phyloP scores from a whole-genome alignment of 2,888 invertebrate species.

The Drosophila mayaguana region DNA sequence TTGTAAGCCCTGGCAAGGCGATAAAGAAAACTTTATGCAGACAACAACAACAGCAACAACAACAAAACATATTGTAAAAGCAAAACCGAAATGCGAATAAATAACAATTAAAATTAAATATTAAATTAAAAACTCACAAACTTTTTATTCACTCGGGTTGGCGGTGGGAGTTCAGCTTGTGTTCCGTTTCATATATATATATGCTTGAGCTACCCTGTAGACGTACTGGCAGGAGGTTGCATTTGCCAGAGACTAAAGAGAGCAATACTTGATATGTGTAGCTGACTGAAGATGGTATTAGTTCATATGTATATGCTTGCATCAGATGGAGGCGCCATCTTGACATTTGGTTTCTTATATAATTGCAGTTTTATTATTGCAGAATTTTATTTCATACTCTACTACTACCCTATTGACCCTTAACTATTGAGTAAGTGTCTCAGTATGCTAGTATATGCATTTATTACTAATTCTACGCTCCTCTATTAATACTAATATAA shows the following conservation, averaged over 20 bases:
- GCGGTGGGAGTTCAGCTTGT: neutral
- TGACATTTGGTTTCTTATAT: no score
- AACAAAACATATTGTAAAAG: slow-evolving; percentile 69
- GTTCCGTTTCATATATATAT: neutral
- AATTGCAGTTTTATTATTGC: no score
- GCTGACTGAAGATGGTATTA: neutral
- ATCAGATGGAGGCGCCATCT: neutral
- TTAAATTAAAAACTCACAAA: slow-evolving; percentile 59
- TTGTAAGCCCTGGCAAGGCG: slow-evolving; percentile 44
- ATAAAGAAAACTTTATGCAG: slow-evolving; percentile 69
- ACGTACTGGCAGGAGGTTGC: neutral
- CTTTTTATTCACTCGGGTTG: slow-evolving; percentile 29
- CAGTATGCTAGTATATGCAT: no score
- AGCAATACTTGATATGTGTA: neutral
- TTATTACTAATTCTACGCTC: no score
- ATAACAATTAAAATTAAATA: slow-evolving; percentile 79
- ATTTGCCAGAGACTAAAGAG: neutral
- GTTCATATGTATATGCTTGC: neutral
- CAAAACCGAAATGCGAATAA: slow-evolving; percentile 74
- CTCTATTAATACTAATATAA: no score
- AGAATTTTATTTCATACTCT: no score
- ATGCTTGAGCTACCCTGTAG: neutral
- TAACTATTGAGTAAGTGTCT: no score
- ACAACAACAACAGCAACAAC: slow-evolving; percentile 26
- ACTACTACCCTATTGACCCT: no score